phyloP scores from a whole-genome alignment of 2,113 vertebrate genomes.

The Taurulus bubalis region DNA sequence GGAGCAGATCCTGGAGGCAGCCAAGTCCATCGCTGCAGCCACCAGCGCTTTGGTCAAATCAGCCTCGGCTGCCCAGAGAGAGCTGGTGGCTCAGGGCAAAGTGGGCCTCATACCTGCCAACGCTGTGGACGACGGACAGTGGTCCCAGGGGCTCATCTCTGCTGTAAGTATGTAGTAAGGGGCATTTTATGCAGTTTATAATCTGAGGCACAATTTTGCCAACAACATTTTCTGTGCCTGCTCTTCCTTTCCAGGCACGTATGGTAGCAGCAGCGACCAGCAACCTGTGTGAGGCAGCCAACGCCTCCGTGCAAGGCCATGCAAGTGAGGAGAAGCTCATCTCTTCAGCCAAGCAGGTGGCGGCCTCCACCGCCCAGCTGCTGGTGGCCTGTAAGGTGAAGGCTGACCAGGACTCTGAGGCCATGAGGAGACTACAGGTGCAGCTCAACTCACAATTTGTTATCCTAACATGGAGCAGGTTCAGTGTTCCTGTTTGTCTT shows the following conservation, averaged over 20 bases:
- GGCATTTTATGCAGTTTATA: no score
- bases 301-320: slow-evolving; percentile 97
- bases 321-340: slow-evolving; percentile 99
- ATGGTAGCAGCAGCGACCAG: slow-evolving; percentile 99
- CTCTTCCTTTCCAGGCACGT: slow-evolving; percentile 85
- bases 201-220: not conserved
- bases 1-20: slow-evolving; percentile 98
- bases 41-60: slow-evolving; percentile 99
- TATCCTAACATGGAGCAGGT: not conserved
- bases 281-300: slow-evolving; percentile 97
- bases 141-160: slow-evolving; percentile 99
- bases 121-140: slow-evolving; percentile 97
- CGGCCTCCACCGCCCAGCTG: slow-evolving; percentile 96
- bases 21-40: slow-evolving; percentile 97
- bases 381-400: slow-evolving; percentile 99
- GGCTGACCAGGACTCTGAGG: slow-evolving; percentile 98
- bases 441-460: not conserved
- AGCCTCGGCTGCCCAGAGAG: slow-evolving; percentile 96
- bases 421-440: slow-evolving; percentile 98
- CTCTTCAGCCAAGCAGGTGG: slow-evolving; percentile 98
- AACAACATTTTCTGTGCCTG: not conserved
- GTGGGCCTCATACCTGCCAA: slow-evolving; percentile 97
- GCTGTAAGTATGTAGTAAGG: slow-evolving; percentile 87
- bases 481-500: not conserved
- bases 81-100: slow-evolving; percentile 99